phyloP scores from a whole-genome alignment of 2,888 invertebrate genomes.

The Calameuta pallipes region DNA sequence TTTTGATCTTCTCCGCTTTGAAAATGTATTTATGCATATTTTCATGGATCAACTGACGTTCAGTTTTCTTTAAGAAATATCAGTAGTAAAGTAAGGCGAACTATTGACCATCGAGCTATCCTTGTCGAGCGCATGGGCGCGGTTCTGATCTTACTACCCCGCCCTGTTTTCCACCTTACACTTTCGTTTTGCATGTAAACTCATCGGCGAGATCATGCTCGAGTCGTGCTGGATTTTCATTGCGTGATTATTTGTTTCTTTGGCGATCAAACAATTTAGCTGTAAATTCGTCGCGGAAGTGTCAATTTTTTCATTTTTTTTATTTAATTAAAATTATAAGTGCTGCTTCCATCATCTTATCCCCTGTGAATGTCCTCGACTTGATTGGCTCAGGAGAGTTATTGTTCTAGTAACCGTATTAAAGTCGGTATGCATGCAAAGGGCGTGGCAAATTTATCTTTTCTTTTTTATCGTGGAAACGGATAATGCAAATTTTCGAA shows the following conservation, averaged over 20 bases:
- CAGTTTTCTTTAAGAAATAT: neutral
- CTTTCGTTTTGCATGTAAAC: neutral
- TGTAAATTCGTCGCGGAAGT: neutral
- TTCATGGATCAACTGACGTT: neutral
- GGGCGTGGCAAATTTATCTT: conserved; percentile 23
- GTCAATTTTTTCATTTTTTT: neutral
- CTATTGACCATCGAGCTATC: conserved; percentile 26
- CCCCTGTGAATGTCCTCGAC: neutral
- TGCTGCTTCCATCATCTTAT: neutral
- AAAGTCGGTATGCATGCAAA: neutral
- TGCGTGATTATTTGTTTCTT: neutral
- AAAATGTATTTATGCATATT: neutral
- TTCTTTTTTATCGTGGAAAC: neutral
- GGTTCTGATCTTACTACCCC: conserved; percentile 31
- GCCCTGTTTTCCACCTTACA: neutral
- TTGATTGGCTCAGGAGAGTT: neutral
- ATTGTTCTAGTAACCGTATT: neutral
- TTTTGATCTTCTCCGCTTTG: neutral
- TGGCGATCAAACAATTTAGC: neutral
- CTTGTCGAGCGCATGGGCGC: conserved; percentile 41
- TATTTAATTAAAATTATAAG: neutral
- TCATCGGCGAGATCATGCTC: neutral
- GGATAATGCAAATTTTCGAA: neutral
- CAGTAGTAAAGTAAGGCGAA: conserved; percentile 12
- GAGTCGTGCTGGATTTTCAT: neutral